Evolutionary conservation across 2,113 vertebrate species (phyloP).

Genomic region (Thryonomys swinderianus): DNA sequence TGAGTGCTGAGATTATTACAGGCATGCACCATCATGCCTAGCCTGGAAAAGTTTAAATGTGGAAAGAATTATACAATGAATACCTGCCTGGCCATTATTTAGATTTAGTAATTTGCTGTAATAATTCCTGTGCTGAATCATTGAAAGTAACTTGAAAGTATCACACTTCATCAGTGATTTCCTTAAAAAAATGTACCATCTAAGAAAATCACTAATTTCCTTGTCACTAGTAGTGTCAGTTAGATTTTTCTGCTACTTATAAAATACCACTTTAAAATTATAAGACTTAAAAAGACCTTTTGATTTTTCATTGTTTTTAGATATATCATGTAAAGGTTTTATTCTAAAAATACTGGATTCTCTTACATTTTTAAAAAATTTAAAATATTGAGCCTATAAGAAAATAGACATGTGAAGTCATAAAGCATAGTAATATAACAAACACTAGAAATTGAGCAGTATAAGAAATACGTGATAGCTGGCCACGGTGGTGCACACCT

Average conservation of each 20-base stretch:
- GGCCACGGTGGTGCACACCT: background rate
- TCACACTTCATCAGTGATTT: background rate
- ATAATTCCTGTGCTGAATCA: background rate
- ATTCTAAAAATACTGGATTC: background rate
- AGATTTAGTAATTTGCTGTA: background rate
- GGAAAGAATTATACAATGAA: background rate
- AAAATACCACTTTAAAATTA: constrained; percentile 16
- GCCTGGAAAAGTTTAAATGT: background rate
- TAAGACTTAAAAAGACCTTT: background rate
- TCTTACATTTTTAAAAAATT: background rate
- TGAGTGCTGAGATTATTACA: background rate
- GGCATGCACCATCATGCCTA: background rate
- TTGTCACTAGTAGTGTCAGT: background rate
- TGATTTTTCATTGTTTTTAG: background rate
- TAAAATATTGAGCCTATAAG: background rate
- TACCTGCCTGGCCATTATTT: background rate
- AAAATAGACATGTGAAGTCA: background rate
- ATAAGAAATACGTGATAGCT: background rate
- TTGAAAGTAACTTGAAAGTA: background rate
- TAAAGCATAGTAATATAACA: background rate
- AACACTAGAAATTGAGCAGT: background rate
- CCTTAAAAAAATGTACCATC: background rate
- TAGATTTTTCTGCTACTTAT: background rate
- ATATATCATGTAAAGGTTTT: constrained; percentile 29
- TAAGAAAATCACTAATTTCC: background rate